Conservation (phyloP, 1,140 invertebrate species). For the Oppia nitens region DNA sequence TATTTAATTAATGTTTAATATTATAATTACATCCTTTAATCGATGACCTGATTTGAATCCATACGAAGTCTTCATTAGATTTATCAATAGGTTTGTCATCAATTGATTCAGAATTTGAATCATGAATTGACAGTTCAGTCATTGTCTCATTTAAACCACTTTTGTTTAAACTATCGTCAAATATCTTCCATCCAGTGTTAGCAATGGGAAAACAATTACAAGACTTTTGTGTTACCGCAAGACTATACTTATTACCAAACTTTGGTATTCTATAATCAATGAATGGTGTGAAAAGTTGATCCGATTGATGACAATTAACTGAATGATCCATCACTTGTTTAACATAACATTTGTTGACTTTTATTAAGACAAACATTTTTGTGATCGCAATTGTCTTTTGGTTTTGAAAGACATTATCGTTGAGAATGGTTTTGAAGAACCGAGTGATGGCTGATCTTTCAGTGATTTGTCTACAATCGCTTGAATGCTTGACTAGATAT, state of each 20-base stretch:
- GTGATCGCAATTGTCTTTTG: not conserved
- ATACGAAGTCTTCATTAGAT: not conserved
- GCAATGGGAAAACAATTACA: not conserved
- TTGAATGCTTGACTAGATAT: not conserved
- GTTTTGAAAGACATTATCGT: not conserved
- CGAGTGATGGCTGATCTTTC: not conserved
- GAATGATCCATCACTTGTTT: not conserved
- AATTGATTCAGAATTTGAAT: not conserved
- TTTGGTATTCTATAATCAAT: not conserved
- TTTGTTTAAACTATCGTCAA: not conserved
- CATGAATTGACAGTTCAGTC: not conserved
- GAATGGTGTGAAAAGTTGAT: not conserved
- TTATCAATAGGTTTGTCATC: not conserved
- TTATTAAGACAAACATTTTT: not conserved
- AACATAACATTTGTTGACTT: not conserved
- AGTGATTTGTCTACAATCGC: not conserved
- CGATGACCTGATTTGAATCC: not conserved
- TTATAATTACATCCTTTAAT: not conserved
- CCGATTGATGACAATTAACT: not conserved
- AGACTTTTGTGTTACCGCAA: not conserved
- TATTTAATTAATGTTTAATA: not conserved
- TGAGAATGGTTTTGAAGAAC: not conserved
- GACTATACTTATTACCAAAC: not conserved
- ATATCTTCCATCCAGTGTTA: not conserved
- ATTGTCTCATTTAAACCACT: not conserved